Evolutionary conservation across 1,140 invertebrate species (phyloP).

Genomic region (Drosophila ohnishii): DNA sequence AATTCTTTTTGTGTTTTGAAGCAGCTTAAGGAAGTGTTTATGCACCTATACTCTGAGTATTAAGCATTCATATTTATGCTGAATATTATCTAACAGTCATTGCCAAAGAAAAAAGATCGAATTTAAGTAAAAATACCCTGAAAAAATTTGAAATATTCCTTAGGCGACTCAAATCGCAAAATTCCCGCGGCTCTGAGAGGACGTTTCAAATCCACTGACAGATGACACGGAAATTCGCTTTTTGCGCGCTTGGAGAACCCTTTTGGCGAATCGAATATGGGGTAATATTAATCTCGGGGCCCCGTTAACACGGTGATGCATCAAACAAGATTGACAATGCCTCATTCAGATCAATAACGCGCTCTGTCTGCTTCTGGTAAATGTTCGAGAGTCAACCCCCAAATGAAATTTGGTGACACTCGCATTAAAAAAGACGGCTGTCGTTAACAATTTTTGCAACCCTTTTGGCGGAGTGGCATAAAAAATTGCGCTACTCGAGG

Average conservation of each 20-base stretch:
- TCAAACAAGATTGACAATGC: conserved; percentile 76
- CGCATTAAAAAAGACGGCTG: conserved; percentile 46
- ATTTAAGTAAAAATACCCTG: background rate
- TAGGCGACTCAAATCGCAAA: conserved; percentile 22
- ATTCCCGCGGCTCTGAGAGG: conserved; percentile 26
- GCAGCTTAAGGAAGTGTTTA: background rate
- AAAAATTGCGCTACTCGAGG: conserved; percentile 73
- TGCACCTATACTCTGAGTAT: background rate
- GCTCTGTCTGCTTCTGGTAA: conserved; percentile 14
- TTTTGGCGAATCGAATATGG: conserved; percentile 42
- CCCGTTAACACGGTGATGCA: conserved; percentile 52
- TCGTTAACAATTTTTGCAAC: conserved; percentile 62
- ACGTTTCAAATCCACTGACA: conserved; percentile 70
- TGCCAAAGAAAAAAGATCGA: background rate
- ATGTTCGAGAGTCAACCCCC: conserved; percentile 44
- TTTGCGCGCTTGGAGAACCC: conserved; percentile 47
- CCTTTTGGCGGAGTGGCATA: conserved; percentile 66
- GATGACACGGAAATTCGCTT: conserved; percentile 76
- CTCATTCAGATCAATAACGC: conserved; percentile 72
- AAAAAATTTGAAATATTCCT: conserved; percentile 1
- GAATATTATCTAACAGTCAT: background rate
- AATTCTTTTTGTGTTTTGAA: background rate
- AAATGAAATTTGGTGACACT: conserved; percentile 61
- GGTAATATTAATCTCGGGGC: conserved; percentile 66
- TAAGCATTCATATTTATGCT: background rate